Evolutionary conservation across 2,797 vertebrate genomes (phyloP).

Genomic region (Acanthornis magna): DNA sequence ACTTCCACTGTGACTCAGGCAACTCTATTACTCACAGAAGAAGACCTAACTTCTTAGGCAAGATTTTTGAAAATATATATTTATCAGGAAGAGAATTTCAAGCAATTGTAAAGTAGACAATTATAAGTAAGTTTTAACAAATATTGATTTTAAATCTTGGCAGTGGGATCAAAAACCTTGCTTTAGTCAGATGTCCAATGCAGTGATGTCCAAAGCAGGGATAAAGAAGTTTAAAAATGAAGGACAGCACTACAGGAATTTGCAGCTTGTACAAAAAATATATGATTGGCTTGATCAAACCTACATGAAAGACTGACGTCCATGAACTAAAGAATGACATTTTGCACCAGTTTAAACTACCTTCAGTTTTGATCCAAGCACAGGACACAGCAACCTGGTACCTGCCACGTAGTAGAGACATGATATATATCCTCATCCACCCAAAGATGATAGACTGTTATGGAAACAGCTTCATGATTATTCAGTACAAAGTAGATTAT

Average conservation of each 20-base stretch:
- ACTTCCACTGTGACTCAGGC: not conserved
- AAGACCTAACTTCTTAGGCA: not conserved
- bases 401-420: not conserved
- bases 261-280: not conserved
- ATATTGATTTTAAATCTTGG: not conserved
- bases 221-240: not conserved
- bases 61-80: not conserved
- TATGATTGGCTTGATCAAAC: not conserved
- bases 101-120: not conserved
- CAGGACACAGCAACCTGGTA: not conserved
- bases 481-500: not conserved
- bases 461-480: not conserved
- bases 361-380: not conserved
- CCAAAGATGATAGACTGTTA: not conserved
- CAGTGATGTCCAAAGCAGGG: not conserved
- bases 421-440: not conserved
- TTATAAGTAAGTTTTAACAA: not conserved
- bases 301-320: not conserved
- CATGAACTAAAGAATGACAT: not conserved
- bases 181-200: not conserved
- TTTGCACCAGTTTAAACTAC: not conserved
- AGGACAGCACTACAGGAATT: not conserved
- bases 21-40: not conserved
- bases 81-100: not conserved
- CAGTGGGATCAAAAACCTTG: not conserved